Evolutionary conservation across 1,140 invertebrate species (phyloP).

Genomic region (Hesperophylax magnus): DNA sequence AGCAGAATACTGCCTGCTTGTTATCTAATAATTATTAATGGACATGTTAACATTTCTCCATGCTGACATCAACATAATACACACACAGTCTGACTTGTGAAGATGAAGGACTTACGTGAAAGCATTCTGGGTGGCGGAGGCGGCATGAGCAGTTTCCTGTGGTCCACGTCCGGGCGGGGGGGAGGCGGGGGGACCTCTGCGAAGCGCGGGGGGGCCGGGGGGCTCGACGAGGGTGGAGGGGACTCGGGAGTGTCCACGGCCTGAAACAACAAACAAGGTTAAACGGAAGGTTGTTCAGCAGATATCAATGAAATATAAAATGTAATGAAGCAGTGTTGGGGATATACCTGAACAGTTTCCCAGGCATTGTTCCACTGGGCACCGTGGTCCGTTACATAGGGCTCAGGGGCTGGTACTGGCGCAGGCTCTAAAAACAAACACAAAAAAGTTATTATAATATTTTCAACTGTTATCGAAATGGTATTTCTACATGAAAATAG

Average conservation of each 20-base stretch:
- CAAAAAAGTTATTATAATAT: not conserved
- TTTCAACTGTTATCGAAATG: too few relatives aligned
- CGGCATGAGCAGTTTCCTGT: conserved; percentile 64
- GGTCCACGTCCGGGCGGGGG: conserved; percentile 61
- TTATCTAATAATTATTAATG: too few relatives aligned
- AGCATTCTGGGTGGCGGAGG: conserved; percentile 62
- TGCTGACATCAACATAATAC: too few relatives aligned
- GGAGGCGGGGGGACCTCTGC: conserved; percentile 36
- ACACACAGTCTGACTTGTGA: too few relatives aligned
- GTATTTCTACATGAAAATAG: too few relatives aligned
- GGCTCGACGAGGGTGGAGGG: conserved; percentile 52
- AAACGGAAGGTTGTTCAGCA: too few relatives aligned
- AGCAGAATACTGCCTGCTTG: too few relatives aligned
- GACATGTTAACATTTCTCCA: too few relatives aligned
- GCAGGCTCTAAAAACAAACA: conserved; percentile 37
- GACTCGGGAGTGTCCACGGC: conserved; percentile 49
- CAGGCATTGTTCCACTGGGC: conserved; percentile 45
- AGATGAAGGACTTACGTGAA: not conserved
- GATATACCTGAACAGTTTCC: conserved; percentile 47
- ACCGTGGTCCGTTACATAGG: conserved; percentile 31
- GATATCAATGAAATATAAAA: too few relatives aligned
- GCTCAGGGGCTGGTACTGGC: conserved; percentile 37
- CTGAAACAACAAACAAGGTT: not conserved
- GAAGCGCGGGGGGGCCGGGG: conserved; percentile 59
- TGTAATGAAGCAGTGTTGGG: too few relatives aligned